Base-by-base conservation (phyloP, 2,888 invertebrate genomes). In the Chymomyza caudatula region DNA sequence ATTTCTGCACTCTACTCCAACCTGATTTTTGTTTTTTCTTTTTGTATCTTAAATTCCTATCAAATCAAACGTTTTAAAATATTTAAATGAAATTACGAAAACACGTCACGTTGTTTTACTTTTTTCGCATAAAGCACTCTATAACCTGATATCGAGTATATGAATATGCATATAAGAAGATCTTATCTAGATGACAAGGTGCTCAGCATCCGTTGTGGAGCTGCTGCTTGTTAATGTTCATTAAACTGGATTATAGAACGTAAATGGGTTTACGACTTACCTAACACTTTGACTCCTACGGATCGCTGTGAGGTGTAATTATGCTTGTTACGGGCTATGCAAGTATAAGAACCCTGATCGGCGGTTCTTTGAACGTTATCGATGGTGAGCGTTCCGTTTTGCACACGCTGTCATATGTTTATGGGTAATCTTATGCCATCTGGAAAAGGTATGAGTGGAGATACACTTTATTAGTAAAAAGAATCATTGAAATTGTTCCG, bases 311-410 rank as follows among this genome's bases (percentile, higher is more conserved):
- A 95, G 0, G 94, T 94, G 77, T 95, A 94, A 63, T 95, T 94
- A 88, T 96, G 96, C 70, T 95, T 92, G 89, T 96, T 96, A 65
- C 94, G 93, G 0, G 97, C 97, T 60, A 95, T 95, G 88, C 97
- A 97, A 8, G 95, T 96, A 90, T 97, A 97, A 2, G 95, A 94
- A n/a, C 97, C 97, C 43, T 95, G 95, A 88, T 97, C 97, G 73
- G 95, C 95, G 23, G 92, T 93, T 47, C 95, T 92, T 88, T 96
- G 96, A 11, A 97, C 95, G 86, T 95, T 95, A 86, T 95, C 95
- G 60, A 97, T 95, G 42, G 94, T 93, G 60, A 97, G 91, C 0
- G 96, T 96, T 13, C 97, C 97, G 83, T 97, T 96, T 4, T 94
- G 92, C 67, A 96, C 95, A 82, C 95, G 94, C 90, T 97, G 97